These are phyloP conservation scores for Steinernema feltiae DNA, from an alignment of 1,140 invertebrate genomes.

Conservation along the genomic window DNA sequence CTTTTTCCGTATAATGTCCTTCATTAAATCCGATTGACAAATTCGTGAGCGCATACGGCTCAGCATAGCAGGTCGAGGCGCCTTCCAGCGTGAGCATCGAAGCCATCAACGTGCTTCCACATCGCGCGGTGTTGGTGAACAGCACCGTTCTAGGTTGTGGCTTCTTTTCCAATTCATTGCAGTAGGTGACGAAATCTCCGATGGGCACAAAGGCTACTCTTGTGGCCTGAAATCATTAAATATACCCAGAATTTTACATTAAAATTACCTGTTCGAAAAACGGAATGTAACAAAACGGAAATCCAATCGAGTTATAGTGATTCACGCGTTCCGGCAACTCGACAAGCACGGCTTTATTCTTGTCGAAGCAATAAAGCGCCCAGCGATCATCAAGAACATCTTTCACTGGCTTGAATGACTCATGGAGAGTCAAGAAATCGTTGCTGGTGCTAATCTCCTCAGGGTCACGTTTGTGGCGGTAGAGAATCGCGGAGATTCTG, in stretches of 20 bases:
- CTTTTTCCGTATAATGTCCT: not conserved
- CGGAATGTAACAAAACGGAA: slow-evolving; percentile 18
- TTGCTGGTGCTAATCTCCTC: slow-evolving; percentile 15
- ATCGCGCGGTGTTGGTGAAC: slow-evolving; percentile 27
- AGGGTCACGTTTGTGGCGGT: slow-evolving; percentile 14
- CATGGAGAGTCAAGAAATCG: slow-evolving; percentile 15
- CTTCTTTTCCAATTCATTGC: not conserved
- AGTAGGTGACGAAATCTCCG: not conserved
- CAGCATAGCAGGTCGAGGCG: slow-evolving; percentile 12
- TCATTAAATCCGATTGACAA: slow-evolving; percentile 13
- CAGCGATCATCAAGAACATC: not conserved
- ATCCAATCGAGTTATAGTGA: not conserved
- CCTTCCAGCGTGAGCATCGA: slow-evolving; percentile 12
- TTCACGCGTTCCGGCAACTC: not conserved
- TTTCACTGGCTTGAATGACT: not conserved
- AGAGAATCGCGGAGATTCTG: not conserved
- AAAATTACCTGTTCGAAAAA: slow-evolving; percentile 19
- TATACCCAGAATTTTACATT: not conserved
- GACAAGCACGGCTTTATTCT: slow-evolving; percentile 17
- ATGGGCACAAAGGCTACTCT: not conserved
- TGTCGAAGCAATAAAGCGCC: slow-evolving; percentile 21
- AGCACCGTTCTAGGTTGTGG: slow-evolving; percentile 22
- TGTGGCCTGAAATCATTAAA: not conserved
- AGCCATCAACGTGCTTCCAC: slow-evolving; percentile 20
- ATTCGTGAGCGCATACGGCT: slow-evolving; percentile 9